Base-by-base conservation (phyloP, 2,888 invertebrate genomes). In the Drosophila borborema region DNA sequence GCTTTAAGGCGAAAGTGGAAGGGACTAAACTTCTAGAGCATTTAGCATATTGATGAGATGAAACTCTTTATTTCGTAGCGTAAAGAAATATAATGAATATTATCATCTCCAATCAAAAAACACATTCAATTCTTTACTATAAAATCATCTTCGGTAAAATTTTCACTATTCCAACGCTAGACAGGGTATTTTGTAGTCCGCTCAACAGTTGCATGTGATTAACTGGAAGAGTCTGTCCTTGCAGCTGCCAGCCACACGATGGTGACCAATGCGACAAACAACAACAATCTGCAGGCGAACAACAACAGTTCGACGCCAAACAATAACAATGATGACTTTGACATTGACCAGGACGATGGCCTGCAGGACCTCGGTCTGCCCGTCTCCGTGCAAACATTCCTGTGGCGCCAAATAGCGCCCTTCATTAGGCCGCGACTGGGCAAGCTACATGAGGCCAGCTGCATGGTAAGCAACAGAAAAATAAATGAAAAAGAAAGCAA, bases 371-470 rank as follows among this genome's bases (percentile, higher is more conserved):
- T 97, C 90, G 95, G 96, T 64, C 94, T 99, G 74, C 99, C 99
- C 1, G 96, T 99, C 76, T 98, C 99, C 2, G 98, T 99, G 71
- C 99, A 99, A 94, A 97, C 98, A 89, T 99, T 99, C 94, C 95
- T 99, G 73, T 99, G 99, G 99, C 95, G 98, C 86, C 99, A 99
- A 94, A 97, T 98, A 77, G 98, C 99, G 78, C 99, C 99, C 14
- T 99, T 99, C 93, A 98, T 99, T 68, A 95, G 98, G 81, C 98
- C 99, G 14, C 97, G 98, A 93, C 95, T 99, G 77, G 98, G 99
- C 81, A 99, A 99, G 94, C 95, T 98, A 41, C 99, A 99, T 93
- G 99, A 99, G 94, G 98, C 99, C 31, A 97, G 98, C 71, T 99
- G 99, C 94, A 97, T 97, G 97, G 99, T 99, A 94, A 96, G 43